phyloP scores from a whole-genome alignment of 2,888 invertebrate genomes.

The Malachius bipustulatus region DNA sequence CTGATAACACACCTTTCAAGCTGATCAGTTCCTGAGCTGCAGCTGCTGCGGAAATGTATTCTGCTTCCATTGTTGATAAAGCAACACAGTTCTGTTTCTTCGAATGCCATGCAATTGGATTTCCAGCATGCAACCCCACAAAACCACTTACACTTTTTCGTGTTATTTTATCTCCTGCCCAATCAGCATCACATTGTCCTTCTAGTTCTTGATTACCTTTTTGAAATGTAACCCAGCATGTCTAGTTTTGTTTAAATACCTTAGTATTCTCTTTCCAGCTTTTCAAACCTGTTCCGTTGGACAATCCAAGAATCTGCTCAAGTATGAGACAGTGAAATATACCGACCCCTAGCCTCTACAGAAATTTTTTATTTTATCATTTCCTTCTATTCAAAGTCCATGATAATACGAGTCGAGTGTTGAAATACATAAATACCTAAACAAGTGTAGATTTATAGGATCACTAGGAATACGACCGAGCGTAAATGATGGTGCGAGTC shows the following conservation, averaged over 20 bases:
- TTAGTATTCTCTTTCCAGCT: constrained; percentile 12
- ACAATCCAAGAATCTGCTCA: constrained; percentile 8
- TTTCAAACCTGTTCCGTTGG: constrained; percentile 10
- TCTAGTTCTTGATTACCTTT: constrained; percentile 9
- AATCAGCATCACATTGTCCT: constrained; percentile 15
- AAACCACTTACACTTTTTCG: constrained; percentile 19
- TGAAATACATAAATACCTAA: no score
- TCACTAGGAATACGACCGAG: no score
- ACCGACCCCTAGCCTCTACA: no score
- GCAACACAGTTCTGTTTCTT: constrained; percentile 18
- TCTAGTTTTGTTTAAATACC: constrained; percentile 11
- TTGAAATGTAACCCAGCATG: constrained; percentile 5
- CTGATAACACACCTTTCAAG: constrained; percentile 6
- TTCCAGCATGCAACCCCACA: constrained; percentile 15
- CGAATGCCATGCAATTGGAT: constrained; percentile 17
- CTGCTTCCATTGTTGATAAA: constrained; percentile 16
- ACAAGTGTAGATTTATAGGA: no score
- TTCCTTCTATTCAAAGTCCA: no score
- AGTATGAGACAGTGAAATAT: no score
- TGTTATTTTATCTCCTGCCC: constrained; percentile 13
- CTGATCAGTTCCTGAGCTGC: constrained; percentile 7
- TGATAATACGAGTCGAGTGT: no score
- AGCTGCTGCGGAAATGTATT: constrained; percentile 13
- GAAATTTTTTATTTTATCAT: no score
- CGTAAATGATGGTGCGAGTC: no score